Evolutionary conservation across 2,113 vertebrate genomes (phyloP).

Genomic region (Ceyx melanurus): DNA sequence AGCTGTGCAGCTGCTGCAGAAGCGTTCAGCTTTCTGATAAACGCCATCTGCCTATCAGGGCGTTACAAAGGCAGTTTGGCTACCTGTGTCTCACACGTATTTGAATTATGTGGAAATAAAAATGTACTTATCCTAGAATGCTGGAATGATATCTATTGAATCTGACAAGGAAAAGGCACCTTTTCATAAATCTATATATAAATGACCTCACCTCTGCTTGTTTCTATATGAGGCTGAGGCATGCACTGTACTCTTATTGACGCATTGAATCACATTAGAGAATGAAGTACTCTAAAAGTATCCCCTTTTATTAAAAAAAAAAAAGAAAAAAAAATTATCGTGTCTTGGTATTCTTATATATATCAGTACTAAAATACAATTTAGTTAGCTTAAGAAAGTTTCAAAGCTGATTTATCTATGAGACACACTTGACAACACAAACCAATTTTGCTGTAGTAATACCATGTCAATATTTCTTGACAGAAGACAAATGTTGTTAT

Average conservation of each 20-base stretch:
- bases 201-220: not conserved
- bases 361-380: constrained; percentile 68
- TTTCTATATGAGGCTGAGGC: not conserved
- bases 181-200: not conserved
- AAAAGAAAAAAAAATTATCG: not conserved
- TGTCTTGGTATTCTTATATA: constrained; percentile 51
- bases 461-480: constrained; percentile 89
- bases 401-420: constrained; percentile 84
- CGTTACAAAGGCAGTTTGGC: not conserved
- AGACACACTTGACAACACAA: constrained; percentile 93
- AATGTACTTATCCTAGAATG: not conserved
- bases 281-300: not conserved
- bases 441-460: constrained; percentile 92
- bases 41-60: not conserved
- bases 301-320: not conserved
- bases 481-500: constrained; percentile 98
- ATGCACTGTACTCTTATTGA: not conserved
- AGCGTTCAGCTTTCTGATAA: not conserved
- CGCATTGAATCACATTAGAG: not conserved
- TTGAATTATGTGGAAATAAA: not conserved
- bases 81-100: not conserved
- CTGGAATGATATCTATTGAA: not conserved
- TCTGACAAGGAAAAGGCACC: not conserved
- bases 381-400: constrained; percentile 72
- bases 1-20: not conserved